Percentiles rank a stretch among this genome's conserved stretches.
Conservation (phyloP, 2,113 vertebrate species). For the Rhinichthys klamathensis region DNA sequence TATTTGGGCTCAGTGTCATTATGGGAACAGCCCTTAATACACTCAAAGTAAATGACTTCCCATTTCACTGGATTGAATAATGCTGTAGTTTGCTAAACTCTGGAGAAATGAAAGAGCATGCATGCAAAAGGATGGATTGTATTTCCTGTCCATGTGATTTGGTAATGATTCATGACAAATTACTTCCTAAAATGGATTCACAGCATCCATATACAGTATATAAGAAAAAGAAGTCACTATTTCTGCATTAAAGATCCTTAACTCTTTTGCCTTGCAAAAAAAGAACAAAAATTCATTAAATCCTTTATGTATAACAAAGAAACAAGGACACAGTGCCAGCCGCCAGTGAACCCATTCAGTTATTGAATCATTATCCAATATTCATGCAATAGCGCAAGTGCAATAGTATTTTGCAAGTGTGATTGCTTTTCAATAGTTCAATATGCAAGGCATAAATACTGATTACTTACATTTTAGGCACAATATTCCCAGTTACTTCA, state of each 20-base stretch:
- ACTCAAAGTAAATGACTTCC: not conserved
- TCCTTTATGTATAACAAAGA: not conserved
- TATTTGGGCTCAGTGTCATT: conserved; percentile 1
- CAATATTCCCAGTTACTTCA: not conserved
- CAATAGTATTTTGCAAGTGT: too few relatives aligned
- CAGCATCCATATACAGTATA: not conserved
- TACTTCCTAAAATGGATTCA: conserved; percentile 5
- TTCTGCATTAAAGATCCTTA: not conserved
- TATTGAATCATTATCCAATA: too few relatives aligned
- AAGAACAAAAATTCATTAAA: not conserved
- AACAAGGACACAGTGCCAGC: not conserved
- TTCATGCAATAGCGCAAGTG: too few relatives aligned
- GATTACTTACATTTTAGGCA: not conserved
- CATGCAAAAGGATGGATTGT: not conserved
- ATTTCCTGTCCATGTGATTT: not conserved
- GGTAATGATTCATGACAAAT: not conserved
- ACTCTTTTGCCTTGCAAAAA: not conserved
- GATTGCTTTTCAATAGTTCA: too few relatives aligned
- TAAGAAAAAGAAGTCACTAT: not conserved
- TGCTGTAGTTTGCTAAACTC: not conserved
- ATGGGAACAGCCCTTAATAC: not conserved
- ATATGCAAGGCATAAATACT: too few relatives aligned
- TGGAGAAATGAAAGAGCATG: conserved; percentile 12
- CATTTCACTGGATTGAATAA: conserved; percentile 12
- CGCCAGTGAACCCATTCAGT: not conserved